phyloP scores from a whole-genome alignment of 2,797 vertebrate species.

The Parauchenoglanis punctatus region DNA sequence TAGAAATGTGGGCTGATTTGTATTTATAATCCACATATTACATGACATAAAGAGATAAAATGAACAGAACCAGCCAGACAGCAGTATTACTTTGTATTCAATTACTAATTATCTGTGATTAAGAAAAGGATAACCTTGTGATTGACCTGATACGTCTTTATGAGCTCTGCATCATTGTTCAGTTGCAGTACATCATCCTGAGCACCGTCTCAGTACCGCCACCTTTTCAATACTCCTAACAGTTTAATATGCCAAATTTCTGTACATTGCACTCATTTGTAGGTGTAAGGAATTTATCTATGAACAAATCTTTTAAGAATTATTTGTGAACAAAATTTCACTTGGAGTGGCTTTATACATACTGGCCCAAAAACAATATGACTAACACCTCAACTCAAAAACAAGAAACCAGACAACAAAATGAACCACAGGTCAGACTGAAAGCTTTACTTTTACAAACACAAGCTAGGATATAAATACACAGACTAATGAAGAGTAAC shows the following conservation, averaged over 20 bases:
- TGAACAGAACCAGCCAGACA: not conserved
- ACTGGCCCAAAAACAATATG: too few species aligned
- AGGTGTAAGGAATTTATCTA: not conserved
- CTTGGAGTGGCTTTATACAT: not conserved
- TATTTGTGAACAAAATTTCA: not conserved
- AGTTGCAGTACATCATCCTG: not conserved
- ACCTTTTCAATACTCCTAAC: not conserved
- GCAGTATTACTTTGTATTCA: not conserved
- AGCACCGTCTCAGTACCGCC: not conserved
- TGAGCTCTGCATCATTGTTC: not conserved
- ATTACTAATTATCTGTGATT: constrained; percentile 17
- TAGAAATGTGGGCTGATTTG: not conserved
- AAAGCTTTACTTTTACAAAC: not conserved
- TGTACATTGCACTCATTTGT: not conserved
- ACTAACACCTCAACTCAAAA: not conserved
- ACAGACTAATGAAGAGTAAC: not conserved
- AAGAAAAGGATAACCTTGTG: constrained; percentile 7
- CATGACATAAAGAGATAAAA: too few species aligned
- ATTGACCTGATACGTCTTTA: not conserved
- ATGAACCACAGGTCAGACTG: not conserved
- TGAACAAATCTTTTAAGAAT: not conserved
- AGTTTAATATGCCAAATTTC: not conserved
- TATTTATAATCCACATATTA: not conserved
- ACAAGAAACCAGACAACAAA: not conserved
- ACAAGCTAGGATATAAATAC: not conserved